Evolutionary conservation across 2,113 vertebrate genomes (phyloP).

Genomic region (Cottus gobio): DNA sequence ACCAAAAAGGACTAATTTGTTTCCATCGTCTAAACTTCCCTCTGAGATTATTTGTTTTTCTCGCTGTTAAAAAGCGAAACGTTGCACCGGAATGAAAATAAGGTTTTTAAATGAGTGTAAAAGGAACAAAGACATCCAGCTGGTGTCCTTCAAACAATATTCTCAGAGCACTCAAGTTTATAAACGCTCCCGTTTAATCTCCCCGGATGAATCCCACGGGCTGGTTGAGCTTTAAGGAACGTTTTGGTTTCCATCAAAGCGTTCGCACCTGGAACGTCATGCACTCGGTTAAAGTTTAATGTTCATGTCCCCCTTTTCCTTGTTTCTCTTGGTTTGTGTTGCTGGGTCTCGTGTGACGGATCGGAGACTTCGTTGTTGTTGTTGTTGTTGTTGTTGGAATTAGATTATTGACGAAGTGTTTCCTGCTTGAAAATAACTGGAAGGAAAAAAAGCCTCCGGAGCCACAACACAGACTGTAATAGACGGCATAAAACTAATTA

Average conservation of each 20-base stretch:
- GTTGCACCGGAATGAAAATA: not conserved
- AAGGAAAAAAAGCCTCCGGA: not conserved
- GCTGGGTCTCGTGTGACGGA: not conserved
- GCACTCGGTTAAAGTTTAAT: conserved; percentile 23
- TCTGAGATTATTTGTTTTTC: not conserved
- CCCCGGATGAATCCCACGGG: not conserved
- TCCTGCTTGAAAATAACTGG: not conserved
- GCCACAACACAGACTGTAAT: not conserved
- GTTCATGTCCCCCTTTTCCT: conserved; percentile 1
- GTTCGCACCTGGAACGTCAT: conserved; percentile 3
- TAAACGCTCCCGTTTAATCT: not conserved
- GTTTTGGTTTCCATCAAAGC: not conserved
- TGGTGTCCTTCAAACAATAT: not conserved
- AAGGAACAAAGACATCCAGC: not conserved
- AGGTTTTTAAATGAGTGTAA: not conserved
- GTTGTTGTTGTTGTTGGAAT: not conserved
- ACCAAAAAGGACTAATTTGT: conserved; percentile 33
- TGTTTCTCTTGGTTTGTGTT: not conserved
- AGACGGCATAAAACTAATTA: not conserved
- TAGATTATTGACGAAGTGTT: not conserved
- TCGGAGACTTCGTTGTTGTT: not conserved
- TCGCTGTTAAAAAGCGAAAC: not conserved
- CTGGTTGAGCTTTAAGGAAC: not conserved
- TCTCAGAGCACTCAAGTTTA: not conserved
- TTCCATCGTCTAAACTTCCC: conserved; percentile 12